Percentiles rank a stretch among this genome's conserved stretches.
Evolutionary conservation across 2,797 vertebrate species (phyloP).

Genomic region (Acanthurus leucopareius): DNA sequence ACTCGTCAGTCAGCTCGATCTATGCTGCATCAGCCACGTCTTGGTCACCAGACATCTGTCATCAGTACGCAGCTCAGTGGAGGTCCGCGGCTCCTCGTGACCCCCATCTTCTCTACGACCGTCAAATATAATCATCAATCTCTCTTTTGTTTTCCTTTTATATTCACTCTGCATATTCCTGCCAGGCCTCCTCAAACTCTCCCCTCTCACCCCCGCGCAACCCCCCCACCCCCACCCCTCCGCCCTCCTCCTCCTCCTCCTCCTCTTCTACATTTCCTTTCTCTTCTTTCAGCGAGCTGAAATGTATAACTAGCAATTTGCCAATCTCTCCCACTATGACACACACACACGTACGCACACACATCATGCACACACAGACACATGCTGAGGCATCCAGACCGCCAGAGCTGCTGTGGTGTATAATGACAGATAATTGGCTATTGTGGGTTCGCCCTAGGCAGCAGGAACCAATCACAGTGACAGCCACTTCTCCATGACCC

Average conservation of each 20-base stretch:
- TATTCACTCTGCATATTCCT: conserved; percentile 67
- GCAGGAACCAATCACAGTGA: conserved; percentile 81
- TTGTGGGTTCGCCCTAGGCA: conserved; percentile 79
- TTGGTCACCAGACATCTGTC: conserved; percentile 75
- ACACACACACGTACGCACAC: conserved; percentile 29
- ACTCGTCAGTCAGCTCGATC: conserved; percentile 42
- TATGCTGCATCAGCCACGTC: conserved; percentile 56
- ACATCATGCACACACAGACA: conserved; percentile 44
- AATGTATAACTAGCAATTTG: conserved; percentile 80
- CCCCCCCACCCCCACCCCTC: too few species aligned
- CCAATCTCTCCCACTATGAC: conserved; percentile 70
- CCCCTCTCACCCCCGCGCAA: background rate
- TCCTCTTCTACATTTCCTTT: conserved; percentile 51
- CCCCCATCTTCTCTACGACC: conserved; percentile 65
- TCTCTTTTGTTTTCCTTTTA: conserved; percentile 55
- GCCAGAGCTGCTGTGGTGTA: conserved; percentile 78
- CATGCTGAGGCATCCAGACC: conserved; percentile 67
- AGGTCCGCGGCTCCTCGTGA: conserved; percentile 70
- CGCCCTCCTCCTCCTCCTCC: conserved; percentile 5
- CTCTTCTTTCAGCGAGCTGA: conserved; percentile 66
- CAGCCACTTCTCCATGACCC: conserved; percentile 79
- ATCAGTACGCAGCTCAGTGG: conserved; percentile 67
- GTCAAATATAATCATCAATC: conserved; percentile 75
- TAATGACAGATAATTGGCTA: conserved; percentile 85
- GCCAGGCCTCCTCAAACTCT: conserved; percentile 46